These are phyloP conservation scores for Deilephila elpenor DNA, from an alignment of 2,888 invertebrate genomes.

Conservation along the genomic window DNA sequence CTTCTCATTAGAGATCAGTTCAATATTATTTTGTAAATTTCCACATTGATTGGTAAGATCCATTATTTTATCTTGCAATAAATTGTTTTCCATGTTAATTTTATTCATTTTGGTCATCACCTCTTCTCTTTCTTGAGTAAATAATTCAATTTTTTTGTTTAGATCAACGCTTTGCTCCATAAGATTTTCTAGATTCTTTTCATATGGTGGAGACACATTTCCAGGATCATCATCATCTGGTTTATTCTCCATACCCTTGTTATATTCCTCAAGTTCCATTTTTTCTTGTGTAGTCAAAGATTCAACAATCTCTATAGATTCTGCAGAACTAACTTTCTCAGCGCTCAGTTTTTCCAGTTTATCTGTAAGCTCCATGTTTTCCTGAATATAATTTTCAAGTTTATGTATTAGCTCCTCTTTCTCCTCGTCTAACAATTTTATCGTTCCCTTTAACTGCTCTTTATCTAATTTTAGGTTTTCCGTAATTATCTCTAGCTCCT, in stretches of 20 bases:
- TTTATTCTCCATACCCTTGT: conserved; percentile 77
- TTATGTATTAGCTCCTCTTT: conserved; percentile 86
- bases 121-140: conserved; percentile 88
- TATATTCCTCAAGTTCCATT: conserved; percentile 88
- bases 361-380: conserved; percentile 90
- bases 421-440: conserved; percentile 85
- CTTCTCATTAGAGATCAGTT: conserved; percentile 77
- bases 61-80: conserved; percentile 77
- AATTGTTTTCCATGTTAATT: conserved; percentile 85
- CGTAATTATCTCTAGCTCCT: conserved; percentile 77
- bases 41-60: conserved; percentile 82
- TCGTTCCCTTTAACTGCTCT: conserved; percentile 79
- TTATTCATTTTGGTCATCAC: conserved; percentile 88
- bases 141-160: conserved; percentile 87
- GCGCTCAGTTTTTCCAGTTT: conserved; percentile 89
- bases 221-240: conserved; percentile 51
- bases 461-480: conserved; percentile 81
- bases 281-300: conserved; percentile 89
- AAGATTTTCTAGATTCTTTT: conserved; percentile 84
- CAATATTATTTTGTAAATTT: conserved; percentile 71
- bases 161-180: conserved; percentile 87
- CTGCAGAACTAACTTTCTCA: conserved; percentile 89
- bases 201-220: conserved; percentile 61
- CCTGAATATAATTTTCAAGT: conserved; percentile 87
- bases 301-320: conserved; percentile 91